Base-by-base conservation (phyloP, 2,113 vertebrate species). In the Zosterops pallidus region DNA sequence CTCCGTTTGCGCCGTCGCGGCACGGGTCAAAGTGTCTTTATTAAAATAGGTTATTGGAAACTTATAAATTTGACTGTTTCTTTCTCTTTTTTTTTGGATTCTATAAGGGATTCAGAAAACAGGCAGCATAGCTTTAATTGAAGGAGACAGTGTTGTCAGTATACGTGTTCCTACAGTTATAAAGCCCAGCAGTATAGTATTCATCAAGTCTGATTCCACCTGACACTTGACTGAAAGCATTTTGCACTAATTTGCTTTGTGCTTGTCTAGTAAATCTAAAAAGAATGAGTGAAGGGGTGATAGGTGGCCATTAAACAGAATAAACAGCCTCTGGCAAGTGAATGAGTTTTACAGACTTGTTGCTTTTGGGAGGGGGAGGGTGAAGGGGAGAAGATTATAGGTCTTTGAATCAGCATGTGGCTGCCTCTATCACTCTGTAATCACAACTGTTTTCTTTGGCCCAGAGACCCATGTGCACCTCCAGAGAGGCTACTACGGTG, bases 281-380 rank as follows among this genome's bases (percentile, higher is more conserved):
- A 97, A 96, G 96, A 97, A 97, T 97, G 96, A 96, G 90, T 95
- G 90, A 97, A 95, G 90, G 92, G 96, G 90, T 95, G 95, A 98
- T 96, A 98, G 97, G 95, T 97, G 96, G 97, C 97, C 96, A 95
- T 97, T 98, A 98, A 97, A 96, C 97, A 98, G 97, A 97, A 97
- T 97, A 97, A 98, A 98, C 96, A 98, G 96, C 97, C 94, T 82
- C 92, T 95, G 94, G 97, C 92, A 94, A 89, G 72, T 91, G 83
- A 97, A 96, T 90, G 94, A 94, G 76, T 95, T 97, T 96, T 71
- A 97, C 88, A 95, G 89, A 97, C 94, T 95, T 96, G 93, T 96
- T 96, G 94, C 92, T 97, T 95, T 97, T 92, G 64, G 87, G 59
- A 96, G 85, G 35, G 86, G 68, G 62, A 74, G 52, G 74, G 68